Conservation (phyloP, 2,888 invertebrate species). For the Drosophila maculinotata region DNA sequence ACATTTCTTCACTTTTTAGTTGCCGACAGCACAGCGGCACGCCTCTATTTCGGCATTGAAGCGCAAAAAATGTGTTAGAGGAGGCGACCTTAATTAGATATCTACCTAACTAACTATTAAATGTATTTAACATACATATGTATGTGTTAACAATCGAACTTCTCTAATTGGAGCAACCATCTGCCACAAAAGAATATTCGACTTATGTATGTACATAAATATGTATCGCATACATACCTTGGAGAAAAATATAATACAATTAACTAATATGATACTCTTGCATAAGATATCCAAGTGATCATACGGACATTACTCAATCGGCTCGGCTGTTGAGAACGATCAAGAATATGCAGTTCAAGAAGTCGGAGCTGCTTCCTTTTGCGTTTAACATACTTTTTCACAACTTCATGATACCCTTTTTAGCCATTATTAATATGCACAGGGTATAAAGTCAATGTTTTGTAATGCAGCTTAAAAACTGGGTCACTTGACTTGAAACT, state of each 20-base stretch:
- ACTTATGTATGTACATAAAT: background rate
- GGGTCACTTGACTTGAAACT: no score
- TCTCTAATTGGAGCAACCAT: background rate
- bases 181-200: background rate
- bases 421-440: no score
- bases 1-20: conserved; percentile 69
- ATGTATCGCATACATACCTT: no score
- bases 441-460: no score
- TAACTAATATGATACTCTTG: background rate
- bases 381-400: no score
- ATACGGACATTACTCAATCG: no score
- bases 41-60: conserved; percentile 60
- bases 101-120: background rate
- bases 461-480: no score
- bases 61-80: conserved; percentile 76
- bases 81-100: conserved; percentile 51
- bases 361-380: no score
- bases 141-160: background rate
- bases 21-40: conserved; percentile 78
- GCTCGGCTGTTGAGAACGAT: no score
- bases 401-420: no score
- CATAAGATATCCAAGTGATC: no score
- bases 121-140: background rate
- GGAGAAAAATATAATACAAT: background rate
- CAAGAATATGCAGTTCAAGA: no score